Percentiles rank a stretch among this genome's conserved stretches.
phyloP scores from a whole-genome alignment of 2,113 vertebrate species.

The Halcyon malimbica region DNA sequence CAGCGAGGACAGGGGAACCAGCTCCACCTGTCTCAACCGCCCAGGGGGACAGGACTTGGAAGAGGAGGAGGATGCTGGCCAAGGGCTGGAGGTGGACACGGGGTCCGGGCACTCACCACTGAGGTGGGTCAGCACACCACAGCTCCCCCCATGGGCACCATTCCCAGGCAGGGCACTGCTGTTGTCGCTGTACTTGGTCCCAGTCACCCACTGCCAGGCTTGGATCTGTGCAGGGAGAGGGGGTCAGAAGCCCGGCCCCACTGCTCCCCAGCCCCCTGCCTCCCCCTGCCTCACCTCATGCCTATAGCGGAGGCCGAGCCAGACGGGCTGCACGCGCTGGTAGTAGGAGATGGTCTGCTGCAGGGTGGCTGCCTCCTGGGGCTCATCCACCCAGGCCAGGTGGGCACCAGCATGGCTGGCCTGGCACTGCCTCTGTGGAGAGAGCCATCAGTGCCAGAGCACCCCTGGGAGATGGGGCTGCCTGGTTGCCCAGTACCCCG shows the following conservation, averaged over 20 bases:
- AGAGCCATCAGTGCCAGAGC: not conserved
- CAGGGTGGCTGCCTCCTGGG: not conserved
- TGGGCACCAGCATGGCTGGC: not conserved
- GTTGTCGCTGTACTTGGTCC: not conserved
- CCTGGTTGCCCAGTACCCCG: fast-evolving
- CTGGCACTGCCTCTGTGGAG: constrained; percentile 53
- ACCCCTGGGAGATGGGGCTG: fast-evolving
- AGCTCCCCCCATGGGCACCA: fast-evolving
- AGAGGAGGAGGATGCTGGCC: fast-evolving
- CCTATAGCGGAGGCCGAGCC: constrained; percentile 51
- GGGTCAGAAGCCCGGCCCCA: not conserved
- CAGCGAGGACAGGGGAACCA: not conserved
- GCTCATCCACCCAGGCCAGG: constrained; percentile 47
- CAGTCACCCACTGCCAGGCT: constrained; percentile 55
- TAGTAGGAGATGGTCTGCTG: not conserved
- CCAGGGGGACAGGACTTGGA: fast-evolving
- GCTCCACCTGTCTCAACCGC: not conserved
- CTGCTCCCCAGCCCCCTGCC: fast-evolving
- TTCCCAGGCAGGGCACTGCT: not conserved
- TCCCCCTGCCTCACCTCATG: constrained; percentile 24
- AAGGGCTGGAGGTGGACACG: fast-evolving
- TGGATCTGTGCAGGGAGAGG: not conserved
- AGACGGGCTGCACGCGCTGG: not conserved
- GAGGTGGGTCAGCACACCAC: not conserved
- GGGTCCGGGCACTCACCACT: not conserved